Conservation (phyloP, 2,797 vertebrate species). For the Myotis daubentonii region DNA sequence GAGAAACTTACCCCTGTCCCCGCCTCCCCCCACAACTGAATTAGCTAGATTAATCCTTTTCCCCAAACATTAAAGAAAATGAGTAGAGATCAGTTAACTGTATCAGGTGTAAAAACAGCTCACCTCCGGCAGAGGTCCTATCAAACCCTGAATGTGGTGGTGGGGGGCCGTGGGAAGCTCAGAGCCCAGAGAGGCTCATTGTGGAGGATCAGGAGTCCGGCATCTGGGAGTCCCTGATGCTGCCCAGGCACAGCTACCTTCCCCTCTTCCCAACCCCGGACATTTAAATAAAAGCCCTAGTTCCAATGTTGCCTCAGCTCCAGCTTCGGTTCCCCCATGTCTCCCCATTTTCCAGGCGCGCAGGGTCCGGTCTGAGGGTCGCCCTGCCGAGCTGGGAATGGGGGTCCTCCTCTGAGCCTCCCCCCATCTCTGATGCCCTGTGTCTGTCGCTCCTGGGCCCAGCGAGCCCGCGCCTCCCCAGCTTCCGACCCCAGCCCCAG, state of each 20-base stretch:
- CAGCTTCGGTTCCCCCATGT: neutral
- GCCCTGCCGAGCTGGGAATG: neutral
- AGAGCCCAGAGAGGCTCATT: neutral
- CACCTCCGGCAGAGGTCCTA: conserved; percentile 29
- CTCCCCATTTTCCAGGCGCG: conserved; percentile 13
- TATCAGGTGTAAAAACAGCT: conserved; percentile 4
- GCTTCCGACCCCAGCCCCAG: conserved; percentile 60
- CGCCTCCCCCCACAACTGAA: neutral
- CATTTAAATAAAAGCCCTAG: neutral
- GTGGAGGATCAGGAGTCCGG: neutral
- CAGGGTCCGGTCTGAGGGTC: neutral
- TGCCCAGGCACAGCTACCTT: neutral
- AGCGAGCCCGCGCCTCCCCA: neutral
- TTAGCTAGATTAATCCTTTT: conserved; percentile 42
- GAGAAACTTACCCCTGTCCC: neutral
- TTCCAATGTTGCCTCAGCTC: neutral
- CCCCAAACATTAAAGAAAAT: neutral
- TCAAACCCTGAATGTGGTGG: neutral
- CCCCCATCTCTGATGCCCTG: neutral
- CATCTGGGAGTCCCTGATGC: neutral
- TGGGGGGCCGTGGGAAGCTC: neutral
- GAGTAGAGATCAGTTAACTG: neutral
- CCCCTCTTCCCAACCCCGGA: neutral
- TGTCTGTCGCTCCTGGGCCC: neutral
- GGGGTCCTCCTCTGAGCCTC: neutral